Evolutionary conservation across 1,140 invertebrate genomes (phyloP), one percentile per base, ranked within the genome.

Genomic region (Odontomachus brunneus): DNA sequence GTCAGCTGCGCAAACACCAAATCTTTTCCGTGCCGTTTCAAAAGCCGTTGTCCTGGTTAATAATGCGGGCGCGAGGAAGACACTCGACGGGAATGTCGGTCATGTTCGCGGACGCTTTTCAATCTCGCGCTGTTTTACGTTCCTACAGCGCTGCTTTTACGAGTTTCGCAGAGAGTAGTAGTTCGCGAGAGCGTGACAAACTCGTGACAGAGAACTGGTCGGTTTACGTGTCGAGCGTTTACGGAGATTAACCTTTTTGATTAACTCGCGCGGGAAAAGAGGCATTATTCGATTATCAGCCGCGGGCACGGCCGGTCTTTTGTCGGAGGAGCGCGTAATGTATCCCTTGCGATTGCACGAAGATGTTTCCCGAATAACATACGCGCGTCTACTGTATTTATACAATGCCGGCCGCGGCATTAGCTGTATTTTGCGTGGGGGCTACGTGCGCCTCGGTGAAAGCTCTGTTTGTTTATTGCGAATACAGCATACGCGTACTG

Each of bases 241-340:
- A 69, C 49, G n/a, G 9, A 57, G 24, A 33, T 51, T 76, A 53
- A 19, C 15, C 48, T 48, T 69, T 44, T n/a, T 33, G 69, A 78
- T 78, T 78, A 49, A 74, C 63, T 15, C 17, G 24, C 33, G 29
- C 12, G 19, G 33, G 15, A 17, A n/a, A n/a, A 38, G 24, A 26
- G 11, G n/a, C 15, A 14, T 38, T 57, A n/a, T 33, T 44, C 55
- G 44, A 44, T 53, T 38, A n/a, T 4, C 4, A 38, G 12, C 19
- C 15, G 62, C 17, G 29, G 24, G 3, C 11, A n/a, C 3, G 60
- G 12, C 62, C 22, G 33, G 53, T 14, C 53, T 44, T 5, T 55
- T 19, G 19, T 55, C 67, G n/a, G 17, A 67, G 14, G 55, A 67
- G 44, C 44, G 17, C 75, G 24, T 38, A 11, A 78, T 57, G 5